Conservation (phyloP, 2,113 vertebrate genomes). For the Ptyas mucosa region DNA sequence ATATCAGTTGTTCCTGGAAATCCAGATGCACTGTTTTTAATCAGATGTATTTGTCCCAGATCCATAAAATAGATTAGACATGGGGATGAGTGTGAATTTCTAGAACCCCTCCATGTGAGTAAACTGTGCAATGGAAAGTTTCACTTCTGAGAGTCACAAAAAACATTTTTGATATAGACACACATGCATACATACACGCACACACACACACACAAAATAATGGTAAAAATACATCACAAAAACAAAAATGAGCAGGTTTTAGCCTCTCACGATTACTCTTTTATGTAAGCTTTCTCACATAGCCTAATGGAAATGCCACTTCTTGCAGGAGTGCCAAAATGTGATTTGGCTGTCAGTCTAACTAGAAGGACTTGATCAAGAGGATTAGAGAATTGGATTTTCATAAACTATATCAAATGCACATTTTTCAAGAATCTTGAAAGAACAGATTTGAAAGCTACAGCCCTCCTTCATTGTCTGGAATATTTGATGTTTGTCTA, state of each 20-base stretch:
- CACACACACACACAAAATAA: too few species aligned
- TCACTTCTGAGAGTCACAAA: background rate
- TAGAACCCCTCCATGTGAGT: background rate
- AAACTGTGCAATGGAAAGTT: background rate
- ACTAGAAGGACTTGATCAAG: background rate
- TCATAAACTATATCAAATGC: background rate
- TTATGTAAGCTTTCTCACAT: background rate
- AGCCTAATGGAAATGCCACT: background rate
- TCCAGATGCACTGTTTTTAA: background rate
- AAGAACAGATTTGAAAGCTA: background rate
- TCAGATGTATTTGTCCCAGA: background rate
- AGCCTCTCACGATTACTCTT: background rate
- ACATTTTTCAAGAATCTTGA: background rate
- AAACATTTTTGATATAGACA: background rate
- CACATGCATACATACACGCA: background rate
- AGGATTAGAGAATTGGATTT: background rate
- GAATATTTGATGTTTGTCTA: slow-evolving; percentile 7
- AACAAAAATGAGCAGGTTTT: background rate
- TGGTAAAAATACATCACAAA: background rate
- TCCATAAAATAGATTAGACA: background rate
- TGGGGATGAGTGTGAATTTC: background rate
- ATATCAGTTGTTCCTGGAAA: background rate
- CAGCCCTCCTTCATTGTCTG: slow-evolving; percentile 1
- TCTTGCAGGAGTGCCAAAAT: background rate
- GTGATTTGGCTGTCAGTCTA: background rate